These are phyloP conservation scores for Leptestheria dahalacensis DNA, from an alignment of 1,140 invertebrate species.

Conservation along the genomic window DNA sequence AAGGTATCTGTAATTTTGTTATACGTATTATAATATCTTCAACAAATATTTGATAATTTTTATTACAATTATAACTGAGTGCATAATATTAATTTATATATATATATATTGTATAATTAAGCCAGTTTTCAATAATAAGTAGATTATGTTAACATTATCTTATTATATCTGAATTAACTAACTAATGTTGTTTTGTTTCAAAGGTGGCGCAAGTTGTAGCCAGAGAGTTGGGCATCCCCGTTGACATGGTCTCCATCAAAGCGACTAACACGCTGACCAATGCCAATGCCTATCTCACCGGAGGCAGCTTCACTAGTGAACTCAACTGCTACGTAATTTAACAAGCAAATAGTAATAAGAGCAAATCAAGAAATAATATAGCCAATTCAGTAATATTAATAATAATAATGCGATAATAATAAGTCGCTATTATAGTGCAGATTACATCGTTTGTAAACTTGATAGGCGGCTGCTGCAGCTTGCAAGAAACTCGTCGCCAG, in stretches of 20 bases:
- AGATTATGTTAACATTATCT: too few species aligned
- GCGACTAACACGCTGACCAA: constrained; percentile 21
- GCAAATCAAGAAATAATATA: background rate
- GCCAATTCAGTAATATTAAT: too few species aligned
- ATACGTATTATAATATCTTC: background rate
- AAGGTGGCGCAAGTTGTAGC: constrained; percentile 26
- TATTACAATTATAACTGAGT: too few species aligned
- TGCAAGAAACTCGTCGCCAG: background rate
- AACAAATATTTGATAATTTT: background rate
- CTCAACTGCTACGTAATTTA: constrained; percentile 12
- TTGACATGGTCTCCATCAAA: constrained; percentile 25
- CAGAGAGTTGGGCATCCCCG: constrained; percentile 25
- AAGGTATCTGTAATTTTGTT: constrained; percentile 37
- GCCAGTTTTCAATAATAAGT: background rate
- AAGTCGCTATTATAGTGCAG: background rate
- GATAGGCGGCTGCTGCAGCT: background rate
- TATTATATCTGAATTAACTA: too few species aligned
- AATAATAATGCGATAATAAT: too few species aligned
- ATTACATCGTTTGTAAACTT: background rate
- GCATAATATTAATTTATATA: background rate
- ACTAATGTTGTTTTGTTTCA: too few species aligned
- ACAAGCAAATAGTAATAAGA: background rate
- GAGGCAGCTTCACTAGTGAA: constrained; percentile 15
- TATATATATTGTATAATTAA: background rate
- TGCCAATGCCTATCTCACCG: background rate